Evolutionary conservation across 2,113 vertebrate species (phyloP), one percentile per base, ranked within the genome.

Genomic region (Daphoenositta chrysoptera): DNA sequence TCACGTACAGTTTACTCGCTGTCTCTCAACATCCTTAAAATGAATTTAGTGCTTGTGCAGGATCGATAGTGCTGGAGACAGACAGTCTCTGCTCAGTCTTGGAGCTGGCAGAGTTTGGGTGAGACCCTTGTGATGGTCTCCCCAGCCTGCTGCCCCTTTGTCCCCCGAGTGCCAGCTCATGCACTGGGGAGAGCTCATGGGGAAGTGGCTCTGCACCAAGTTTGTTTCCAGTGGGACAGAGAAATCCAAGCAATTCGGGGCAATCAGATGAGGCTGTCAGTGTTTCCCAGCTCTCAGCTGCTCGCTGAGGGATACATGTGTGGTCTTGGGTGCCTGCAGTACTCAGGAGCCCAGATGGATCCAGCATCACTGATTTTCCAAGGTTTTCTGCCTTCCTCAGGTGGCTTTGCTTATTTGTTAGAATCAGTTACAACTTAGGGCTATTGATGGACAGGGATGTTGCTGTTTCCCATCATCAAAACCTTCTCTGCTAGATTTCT

Each of bases 1-100:
- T 89, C 96, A 89, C 1, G 0, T 86, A 47, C 0, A n/a, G 88
- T 88, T 96, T 86, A 23, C 81, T 94, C 1, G 1, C 56, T 81
- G 47, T 28, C 69, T 89, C 75, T 94, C 54, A 88, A 88, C 85
- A 83, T 83, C 94, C 83, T 96, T 86, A 90, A 87, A 96, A 93
- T 89, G 83, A 96, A 92, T 97, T 94, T 95, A 95, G 65, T 64
- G 76, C 44, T 88, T 21, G 7, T 19, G 23, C 60, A 92, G 85
- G 85, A 95, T 94, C 90, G 0, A 82, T 95, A 90, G 51, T 1
- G 1, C 60, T 68, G 92, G 88, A 93, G 96, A 53, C 94, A 94
- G 82, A 35, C 5, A 2, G 90, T 83, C 68, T 92, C 71, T 89
- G 17, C 13, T 81, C 27, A 90, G 44, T 35, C 40, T 68, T 2